Conservation (phyloP, 2,888 invertebrate genomes). For the Dryomyza anilis region DNA sequence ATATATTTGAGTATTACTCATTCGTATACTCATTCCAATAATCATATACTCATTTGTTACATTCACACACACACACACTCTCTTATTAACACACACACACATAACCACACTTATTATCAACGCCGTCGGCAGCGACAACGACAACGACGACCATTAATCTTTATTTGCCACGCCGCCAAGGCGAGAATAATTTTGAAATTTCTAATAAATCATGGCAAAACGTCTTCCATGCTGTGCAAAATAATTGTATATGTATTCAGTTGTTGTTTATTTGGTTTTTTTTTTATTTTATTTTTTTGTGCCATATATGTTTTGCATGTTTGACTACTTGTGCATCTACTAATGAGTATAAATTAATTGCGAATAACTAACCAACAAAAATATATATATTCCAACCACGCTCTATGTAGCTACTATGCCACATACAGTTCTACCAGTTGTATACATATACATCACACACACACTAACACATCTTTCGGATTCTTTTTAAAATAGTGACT, state of each 20-base stretch:
- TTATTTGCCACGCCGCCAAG: slow-evolving; percentile 25
- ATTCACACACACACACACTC: not conserved
- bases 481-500: too few species aligned
- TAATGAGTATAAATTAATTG: slow-evolving; percentile 24
- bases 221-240: too few species aligned
- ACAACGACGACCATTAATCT: too few species aligned
- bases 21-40: too few species aligned
- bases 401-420: not conserved
- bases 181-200: slow-evolving; percentile 24
- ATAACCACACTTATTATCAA: not conserved
- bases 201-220: slow-evolving; percentile 24
- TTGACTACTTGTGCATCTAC: not conserved
- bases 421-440: too few species aligned
- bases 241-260: not conserved
- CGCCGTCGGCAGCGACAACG: not conserved
- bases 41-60: too few species aligned
- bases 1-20: too few species aligned
- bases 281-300: not conserved
- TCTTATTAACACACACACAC: not conserved
- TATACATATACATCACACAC: too few species aligned
- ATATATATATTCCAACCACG: not conserved
- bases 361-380: not conserved
- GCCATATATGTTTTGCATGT: not conserved
- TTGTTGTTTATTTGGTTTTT: not conserved
- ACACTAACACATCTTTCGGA: too few species aligned